Evolutionary conservation across 1,140 invertebrate species (phyloP).

Genomic region (Musca domestica): DNA sequence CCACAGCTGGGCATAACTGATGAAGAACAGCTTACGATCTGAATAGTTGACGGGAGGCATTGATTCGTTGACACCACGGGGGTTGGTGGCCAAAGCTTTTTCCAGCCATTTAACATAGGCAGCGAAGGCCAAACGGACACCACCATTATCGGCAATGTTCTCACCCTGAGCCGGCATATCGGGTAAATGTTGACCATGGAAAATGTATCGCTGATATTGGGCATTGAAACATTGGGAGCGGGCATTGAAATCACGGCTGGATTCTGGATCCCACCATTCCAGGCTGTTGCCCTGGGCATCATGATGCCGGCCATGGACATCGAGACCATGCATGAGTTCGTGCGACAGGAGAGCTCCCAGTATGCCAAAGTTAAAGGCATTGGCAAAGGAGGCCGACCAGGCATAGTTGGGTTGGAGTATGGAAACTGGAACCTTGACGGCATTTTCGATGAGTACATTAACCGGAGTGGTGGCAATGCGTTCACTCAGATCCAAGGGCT

Average conservation of each 20-base stretch:
- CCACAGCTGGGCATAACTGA: slow-evolving; percentile 77
- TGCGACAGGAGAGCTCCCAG: no score
- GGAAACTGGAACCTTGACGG: no score
- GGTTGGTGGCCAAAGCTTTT: slow-evolving; percentile 20
- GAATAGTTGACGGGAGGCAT: slow-evolving; percentile 31
- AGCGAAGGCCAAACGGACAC: slow-evolving; percentile 55
- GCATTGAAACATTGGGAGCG: slow-evolving; percentile 68
- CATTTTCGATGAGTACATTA: no score
- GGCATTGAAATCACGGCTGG: slow-evolving; percentile 54
- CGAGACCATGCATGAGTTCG: neutral
- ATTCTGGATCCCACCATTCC: slow-evolving; percentile 36
- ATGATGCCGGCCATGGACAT: slow-evolving; percentile 27
- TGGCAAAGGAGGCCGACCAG: no score
- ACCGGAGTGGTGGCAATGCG: no score
- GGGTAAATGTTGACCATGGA: slow-evolving; percentile 56
- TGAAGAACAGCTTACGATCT: slow-evolving; percentile 78
- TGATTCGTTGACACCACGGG: slow-evolving; percentile 29
- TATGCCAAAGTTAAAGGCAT: no score
- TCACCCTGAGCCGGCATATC: slow-evolving; percentile 66
- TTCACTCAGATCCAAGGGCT: no score
- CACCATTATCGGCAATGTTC: slow-evolving; percentile 67
- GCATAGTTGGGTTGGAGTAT: no score
- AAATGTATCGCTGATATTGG: slow-evolving; percentile 62
- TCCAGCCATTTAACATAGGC: slow-evolving; percentile 55
- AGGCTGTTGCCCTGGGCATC: no score